Conservation (phyloP, 2,113 vertebrate species). For the Siphamia tubifer region DNA sequence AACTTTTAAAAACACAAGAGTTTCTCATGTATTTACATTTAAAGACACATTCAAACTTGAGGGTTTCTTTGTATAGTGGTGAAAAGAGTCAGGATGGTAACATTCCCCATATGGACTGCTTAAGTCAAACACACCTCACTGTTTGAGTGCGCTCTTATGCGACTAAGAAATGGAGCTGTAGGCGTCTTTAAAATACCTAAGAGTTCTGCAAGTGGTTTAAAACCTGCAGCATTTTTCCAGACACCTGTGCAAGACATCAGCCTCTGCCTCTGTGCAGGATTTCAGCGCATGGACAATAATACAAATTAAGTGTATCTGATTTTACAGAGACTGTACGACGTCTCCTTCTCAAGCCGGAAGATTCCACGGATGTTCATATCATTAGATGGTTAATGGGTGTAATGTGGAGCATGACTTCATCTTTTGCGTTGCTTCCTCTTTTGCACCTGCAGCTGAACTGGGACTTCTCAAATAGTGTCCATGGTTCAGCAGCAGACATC, state of each 20-base stretch:
- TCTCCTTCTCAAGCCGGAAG: conserved; percentile 6
- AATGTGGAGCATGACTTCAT: conserved; percentile 40
- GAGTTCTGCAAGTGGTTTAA: conserved; percentile 16
- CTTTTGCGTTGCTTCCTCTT: conserved; percentile 8
- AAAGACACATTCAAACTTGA: background rate
- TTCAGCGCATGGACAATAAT: background rate
- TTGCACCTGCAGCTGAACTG: conserved; percentile 43
- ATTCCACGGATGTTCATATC: conserved; percentile 25
- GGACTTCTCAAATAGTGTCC: conserved; percentile 8
- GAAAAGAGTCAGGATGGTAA: background rate
- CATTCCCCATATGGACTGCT: conserved; percentile 69
- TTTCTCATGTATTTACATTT: conserved; percentile 25
- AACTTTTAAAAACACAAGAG: background rate
- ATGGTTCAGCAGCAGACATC: conserved; percentile 29
- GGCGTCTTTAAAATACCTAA: conserved; percentile 56
- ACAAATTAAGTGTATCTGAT: conserved; percentile 12
- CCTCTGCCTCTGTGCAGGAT: background rate
- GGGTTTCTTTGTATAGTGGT: background rate
- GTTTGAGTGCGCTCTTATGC: conserved; percentile 71
- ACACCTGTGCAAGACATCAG: conserved; percentile 63
- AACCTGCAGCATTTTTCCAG: conserved; percentile 41
- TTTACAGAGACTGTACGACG: background rate
- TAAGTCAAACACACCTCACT: conserved; percentile 65
- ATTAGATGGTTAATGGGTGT: background rate
- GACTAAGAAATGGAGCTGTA: conserved; percentile 69